These are phyloP conservation scores for Umimayanthus chanpuru DNA, from an alignment of 92 coral and sea anemone species.

Conservation along the genomic window DNA sequence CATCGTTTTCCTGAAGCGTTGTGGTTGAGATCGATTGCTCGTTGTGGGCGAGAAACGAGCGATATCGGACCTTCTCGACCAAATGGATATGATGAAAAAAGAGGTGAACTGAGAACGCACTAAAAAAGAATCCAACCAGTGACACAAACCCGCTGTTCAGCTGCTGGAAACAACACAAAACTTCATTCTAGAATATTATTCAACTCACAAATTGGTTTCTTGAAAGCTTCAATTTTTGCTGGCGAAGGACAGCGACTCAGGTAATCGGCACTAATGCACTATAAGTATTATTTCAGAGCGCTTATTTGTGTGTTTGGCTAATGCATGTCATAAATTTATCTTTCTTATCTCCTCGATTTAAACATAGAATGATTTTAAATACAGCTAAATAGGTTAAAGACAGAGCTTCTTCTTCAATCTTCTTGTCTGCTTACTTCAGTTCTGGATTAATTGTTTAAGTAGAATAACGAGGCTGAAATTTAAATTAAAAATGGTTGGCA, in stretches of 20 bases:
- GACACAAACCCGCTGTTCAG: neutral
- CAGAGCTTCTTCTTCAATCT: neutral
- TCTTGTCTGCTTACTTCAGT: neutral
- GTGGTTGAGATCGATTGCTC: neutral
- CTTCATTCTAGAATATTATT: neutral
- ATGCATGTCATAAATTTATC: neutral
- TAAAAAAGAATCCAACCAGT: neutral
- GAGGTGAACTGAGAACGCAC: neutral
- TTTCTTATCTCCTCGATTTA: neutral
- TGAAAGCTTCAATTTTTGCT: neutral
- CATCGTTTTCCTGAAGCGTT: neutral
- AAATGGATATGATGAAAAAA: neutral
- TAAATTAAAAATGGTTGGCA: neutral
- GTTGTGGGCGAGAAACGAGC: neutral
- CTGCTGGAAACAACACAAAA: too few relatives aligned
- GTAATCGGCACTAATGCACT: neutral
- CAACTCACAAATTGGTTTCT: neutral
- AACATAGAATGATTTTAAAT: too few relatives aligned
- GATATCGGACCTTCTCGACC: neutral
- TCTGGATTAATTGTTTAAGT: neutral
- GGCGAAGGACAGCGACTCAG: neutral
- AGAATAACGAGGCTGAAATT: too few relatives aligned
- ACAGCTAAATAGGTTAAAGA: neutral
- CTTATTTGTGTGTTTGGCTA: neutral
- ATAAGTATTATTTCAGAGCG: too few relatives aligned